Conservation (phyloP, 1,140 invertebrate genomes). For the Pseudomyrmex flavicornis region DNA sequence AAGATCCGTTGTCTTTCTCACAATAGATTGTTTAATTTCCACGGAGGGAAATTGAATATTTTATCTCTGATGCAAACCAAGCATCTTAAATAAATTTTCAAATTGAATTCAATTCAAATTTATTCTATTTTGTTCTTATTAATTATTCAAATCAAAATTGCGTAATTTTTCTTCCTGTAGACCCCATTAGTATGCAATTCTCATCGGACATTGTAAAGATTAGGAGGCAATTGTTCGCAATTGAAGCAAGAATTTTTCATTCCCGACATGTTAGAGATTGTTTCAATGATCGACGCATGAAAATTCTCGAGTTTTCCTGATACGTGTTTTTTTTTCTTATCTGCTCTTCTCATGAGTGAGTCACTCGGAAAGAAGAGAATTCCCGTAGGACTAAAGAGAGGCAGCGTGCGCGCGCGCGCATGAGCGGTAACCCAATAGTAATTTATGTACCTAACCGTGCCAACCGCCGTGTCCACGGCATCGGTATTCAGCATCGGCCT, state of each 20-base stretch:
- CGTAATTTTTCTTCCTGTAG: too few relatives aligned
- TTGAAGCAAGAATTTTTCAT: background rate
- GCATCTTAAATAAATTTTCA: too few relatives aligned
- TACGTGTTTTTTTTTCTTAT: background rate
- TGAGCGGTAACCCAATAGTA: constrained; percentile 74
- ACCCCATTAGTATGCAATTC: too few relatives aligned
- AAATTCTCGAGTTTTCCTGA: background rate
- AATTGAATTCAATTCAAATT: too few relatives aligned
- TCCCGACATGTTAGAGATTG: background rate
- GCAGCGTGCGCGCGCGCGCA: constrained; percentile 12
- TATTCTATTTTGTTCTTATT: too few relatives aligned
- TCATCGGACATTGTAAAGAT: too few relatives aligned
- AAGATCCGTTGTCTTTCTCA: too few relatives aligned
- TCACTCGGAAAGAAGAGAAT: constrained; percentile 60
- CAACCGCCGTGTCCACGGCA: constrained; percentile 76
- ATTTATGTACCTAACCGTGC: constrained; percentile 77
- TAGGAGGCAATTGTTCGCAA: background rate
- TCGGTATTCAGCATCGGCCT: constrained; percentile 78
- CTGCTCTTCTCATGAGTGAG: constrained; percentile 42
- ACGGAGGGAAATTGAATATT: too few relatives aligned
- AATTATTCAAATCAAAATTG: too few relatives aligned
- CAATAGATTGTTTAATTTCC: too few relatives aligned
- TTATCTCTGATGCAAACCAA: too few relatives aligned
- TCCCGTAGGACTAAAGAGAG: constrained; percentile 71
- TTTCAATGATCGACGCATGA: background rate